A percentile compares a stretch with the other conserved stretches of the same genome.
These are phyloP conservation scores for Heptranchias perlo DNA, from an alignment of 2,113 vertebrate species.

Conservation along the genomic window DNA sequence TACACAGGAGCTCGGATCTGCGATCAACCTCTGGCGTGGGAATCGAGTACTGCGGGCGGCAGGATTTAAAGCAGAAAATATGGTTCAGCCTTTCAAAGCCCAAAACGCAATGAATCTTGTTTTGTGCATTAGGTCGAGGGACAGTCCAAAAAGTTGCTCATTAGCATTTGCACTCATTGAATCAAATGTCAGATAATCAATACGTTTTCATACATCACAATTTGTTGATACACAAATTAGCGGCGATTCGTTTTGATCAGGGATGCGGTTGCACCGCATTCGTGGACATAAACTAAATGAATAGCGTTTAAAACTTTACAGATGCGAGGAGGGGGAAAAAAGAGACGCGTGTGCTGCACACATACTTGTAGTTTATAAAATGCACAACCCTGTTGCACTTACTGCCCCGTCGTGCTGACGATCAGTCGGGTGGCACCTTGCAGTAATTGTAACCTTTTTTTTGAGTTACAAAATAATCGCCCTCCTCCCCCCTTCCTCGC, in stretches of 20 bases:
- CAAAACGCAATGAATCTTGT: not conserved
- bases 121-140: not conserved
- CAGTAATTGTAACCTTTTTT: not conserved
- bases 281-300: not conserved
- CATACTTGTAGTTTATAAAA: not conserved
- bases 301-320: not conserved
- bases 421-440: not conserved
- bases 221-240: not conserved
- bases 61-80: not conserved
- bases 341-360: no score
- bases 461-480: not conserved
- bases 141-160: not conserved
- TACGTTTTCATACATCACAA: not conserved
- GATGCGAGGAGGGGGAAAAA: not conserved
- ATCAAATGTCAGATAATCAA: not conserved
- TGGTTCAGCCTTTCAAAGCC: not conserved
- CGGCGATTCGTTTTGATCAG: not conserved
- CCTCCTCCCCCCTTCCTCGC: not conserved
- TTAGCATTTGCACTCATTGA: no score
- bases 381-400: not conserved
- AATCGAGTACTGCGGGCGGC: not conserved
- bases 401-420: not conserved
- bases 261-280: not conserved
- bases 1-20: not conserved
- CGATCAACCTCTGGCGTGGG: not conserved